A percentile compares a stretch with the other conserved stretches of the same genome.
phyloP scores from a whole-genome alignment of 2,888 invertebrate genomes.

The Ectobius pallidus region DNA sequence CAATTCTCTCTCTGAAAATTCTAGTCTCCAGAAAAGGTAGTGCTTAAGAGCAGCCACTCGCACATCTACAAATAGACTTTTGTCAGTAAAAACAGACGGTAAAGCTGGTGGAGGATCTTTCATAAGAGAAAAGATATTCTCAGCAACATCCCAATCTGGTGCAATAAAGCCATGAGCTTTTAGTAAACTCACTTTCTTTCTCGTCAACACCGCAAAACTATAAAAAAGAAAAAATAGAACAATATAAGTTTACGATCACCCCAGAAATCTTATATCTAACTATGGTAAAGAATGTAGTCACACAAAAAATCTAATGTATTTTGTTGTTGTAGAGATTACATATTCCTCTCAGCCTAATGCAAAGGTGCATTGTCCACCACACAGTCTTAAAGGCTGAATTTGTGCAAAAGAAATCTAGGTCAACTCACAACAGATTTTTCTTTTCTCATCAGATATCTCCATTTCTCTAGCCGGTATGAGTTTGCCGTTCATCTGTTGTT shows the following conservation, averaged over 20 bases:
- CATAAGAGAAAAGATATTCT: conserved; percentile 51
- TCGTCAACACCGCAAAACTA: not conserved
- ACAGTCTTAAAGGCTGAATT: too few species aligned
- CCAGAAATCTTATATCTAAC: too few species aligned
- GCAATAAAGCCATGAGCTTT: conserved; percentile 55
- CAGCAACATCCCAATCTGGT: conserved; percentile 52
- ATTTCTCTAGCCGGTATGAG: too few species aligned
- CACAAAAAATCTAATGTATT: too few species aligned
- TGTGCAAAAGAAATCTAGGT: too few species aligned
- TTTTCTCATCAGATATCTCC: too few species aligned
- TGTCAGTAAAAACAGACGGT: conserved; percentile 7
- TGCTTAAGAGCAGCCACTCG: conserved; percentile 33
- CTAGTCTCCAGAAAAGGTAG: conserved; percentile 55
- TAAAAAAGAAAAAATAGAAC: not conserved
- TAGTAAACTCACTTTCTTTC: conserved; percentile 51
- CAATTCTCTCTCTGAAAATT: conserved; percentile 52
- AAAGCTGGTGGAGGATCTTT: conserved; percentile 32
- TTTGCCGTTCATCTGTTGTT: too few species aligned
- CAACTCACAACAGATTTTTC: too few species aligned
- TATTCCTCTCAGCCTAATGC: too few species aligned
- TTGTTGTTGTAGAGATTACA: too few species aligned
- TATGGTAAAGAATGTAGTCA: too few species aligned
- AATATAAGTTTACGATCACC: not conserved
- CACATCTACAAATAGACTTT: not conserved
- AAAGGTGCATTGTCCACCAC: too few species aligned